phyloP scores from a whole-genome alignment of 2,888 invertebrate species.

The Macaria liturata region DNA sequence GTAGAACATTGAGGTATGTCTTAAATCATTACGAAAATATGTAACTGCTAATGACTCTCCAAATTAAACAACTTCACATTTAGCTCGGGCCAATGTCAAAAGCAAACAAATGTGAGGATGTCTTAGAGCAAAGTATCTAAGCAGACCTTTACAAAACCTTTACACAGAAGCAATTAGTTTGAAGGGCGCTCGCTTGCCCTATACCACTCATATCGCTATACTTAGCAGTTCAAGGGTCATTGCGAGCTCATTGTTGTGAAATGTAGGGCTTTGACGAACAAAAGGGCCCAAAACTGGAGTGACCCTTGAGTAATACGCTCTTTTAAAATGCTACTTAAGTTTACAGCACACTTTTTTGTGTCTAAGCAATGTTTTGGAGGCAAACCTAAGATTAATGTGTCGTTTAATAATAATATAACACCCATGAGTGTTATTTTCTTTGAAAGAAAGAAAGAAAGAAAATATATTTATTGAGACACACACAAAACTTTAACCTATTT shows the following conservation, averaged over 20 bases:
- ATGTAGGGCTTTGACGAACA: conserved; percentile 47
- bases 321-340: conserved; percentile 21
- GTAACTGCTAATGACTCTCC: too few relatives aligned
- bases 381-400: too few relatives aligned
- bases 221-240: conserved; percentile 43
- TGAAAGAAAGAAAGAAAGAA: too few relatives aligned
- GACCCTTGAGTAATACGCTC: conserved; percentile 24
- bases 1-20: too few relatives aligned
- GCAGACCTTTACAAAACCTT: conserved; percentile 22
- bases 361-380: too few relatives aligned
- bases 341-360: background rate
- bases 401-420: too few relatives aligned
- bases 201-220: conserved; percentile 38
- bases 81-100: background rate
- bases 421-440: too few relatives aligned
- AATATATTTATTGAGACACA: too few relatives aligned
- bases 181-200: conserved; percentile 37
- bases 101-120: background rate
- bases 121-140: background rate
- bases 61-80: conserved; percentile 15
- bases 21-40: conserved; percentile 11
- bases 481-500: too few relatives aligned
- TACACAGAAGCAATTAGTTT: conserved; percentile 33
- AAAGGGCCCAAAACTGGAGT: conserved; percentile 34
- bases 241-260: conserved; percentile 50